Conservation (phyloP, 2,888 invertebrate species). For the Cheiracanthium punctorium region DNA sequence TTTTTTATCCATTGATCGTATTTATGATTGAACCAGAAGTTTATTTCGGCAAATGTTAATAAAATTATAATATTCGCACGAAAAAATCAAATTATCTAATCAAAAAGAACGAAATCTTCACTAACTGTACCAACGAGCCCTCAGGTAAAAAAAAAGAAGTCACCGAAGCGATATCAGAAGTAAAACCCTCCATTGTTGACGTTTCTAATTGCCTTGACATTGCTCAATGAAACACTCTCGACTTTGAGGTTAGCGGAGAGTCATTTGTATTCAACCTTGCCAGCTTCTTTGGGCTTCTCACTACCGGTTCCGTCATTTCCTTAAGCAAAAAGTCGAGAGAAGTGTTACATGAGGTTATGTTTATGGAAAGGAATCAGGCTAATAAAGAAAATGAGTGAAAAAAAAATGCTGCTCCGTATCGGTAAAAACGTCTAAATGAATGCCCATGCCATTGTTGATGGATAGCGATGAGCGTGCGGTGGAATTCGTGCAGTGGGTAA, state of each 20-base stretch:
- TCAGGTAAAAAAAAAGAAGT: no score
- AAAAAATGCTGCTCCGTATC: no score
- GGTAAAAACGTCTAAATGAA: background rate
- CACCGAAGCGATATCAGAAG: no score
- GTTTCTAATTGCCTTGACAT: background rate
- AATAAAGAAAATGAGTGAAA: background rate
- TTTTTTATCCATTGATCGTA: no score
- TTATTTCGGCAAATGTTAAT: no score
- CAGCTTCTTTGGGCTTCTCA: background rate
- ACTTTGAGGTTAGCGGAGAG: background rate
- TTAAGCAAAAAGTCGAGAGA: background rate
- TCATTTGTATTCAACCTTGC: background rate
- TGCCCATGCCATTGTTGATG: background rate
- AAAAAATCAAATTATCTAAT: no score
- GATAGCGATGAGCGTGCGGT: no score
- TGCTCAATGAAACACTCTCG: background rate
- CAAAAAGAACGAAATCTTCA: no score
- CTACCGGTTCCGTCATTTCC: background rate
- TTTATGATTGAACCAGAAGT: no score
- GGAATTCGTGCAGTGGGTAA: no score
- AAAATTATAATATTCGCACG: no score
- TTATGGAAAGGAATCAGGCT: background rate
- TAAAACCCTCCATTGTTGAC: background rate
- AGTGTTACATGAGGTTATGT: slow-evolving; percentile 8
- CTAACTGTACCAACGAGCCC: no score